A percentile compares a stretch with the other conserved stretches of the same genome.
Conservation (phyloP, 2,113 vertebrate genomes). For the Platichthys flesus region DNA sequence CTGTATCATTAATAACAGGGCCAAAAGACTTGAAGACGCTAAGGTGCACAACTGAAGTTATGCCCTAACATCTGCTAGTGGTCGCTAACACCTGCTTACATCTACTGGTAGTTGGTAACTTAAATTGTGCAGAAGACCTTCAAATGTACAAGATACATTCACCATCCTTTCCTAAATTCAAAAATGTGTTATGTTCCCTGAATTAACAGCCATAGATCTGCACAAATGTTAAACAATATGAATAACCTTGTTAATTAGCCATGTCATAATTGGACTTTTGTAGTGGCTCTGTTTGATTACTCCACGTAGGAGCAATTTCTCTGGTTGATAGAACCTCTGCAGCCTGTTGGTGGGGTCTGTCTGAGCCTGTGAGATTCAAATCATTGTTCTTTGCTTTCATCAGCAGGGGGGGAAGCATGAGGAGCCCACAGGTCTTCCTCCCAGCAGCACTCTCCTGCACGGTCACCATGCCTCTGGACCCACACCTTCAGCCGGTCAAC, state of each 20-base stretch:
- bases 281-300: background rate
- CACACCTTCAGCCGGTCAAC: slow-evolving; percentile 86
- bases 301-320: too few relatives aligned
- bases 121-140: too few relatives aligned
- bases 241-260: background rate
- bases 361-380: background rate
- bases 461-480: slow-evolving; percentile 88
- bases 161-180: too few relatives aligned
- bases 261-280: background rate
- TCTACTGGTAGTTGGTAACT: too few relatives aligned
- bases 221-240: background rate
- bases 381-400: slow-evolving; percentile 21
- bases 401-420: slow-evolving; percentile 88
- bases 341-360: background rate
- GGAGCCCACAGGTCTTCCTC: slow-evolving; percentile 86
- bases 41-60: too few relatives aligned
- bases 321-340: too few relatives aligned
- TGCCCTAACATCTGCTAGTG: too few relatives aligned
- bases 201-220: background rate
- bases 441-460: slow-evolving; percentile 87
- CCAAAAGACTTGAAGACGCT: too few relatives aligned
- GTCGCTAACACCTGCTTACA: too few relatives aligned
- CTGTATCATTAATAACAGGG: too few relatives aligned
- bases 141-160: too few relatives aligned
- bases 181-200: background rate